A percentile compares a stretch with the other conserved stretches of the same genome.
phyloP scores from a whole-genome alignment of 2,797 vertebrate species.

The Remorina albescens region DNA sequence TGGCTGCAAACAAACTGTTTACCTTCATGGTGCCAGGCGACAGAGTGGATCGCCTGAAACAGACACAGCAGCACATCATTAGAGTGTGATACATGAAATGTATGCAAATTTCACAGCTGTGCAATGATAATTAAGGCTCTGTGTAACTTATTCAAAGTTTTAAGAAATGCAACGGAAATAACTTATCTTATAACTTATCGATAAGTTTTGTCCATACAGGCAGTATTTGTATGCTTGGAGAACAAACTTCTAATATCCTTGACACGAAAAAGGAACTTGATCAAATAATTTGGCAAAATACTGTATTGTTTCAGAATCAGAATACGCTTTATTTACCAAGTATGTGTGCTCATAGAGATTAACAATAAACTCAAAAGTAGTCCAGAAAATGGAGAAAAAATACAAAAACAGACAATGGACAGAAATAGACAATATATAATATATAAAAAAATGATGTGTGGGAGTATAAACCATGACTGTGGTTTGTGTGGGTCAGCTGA shows the following conservation, averaged over 20 bases:
- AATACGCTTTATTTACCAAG: too few relatives aligned
- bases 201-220: too few relatives aligned
- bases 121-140: background rate
- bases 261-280: background rate
- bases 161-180: too few relatives aligned
- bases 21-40: slow-evolving; percentile 99
- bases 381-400: too few relatives aligned
- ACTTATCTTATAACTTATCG: too few relatives aligned
- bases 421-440: too few relatives aligned
- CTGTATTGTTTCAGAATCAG: background rate
- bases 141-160: background rate
- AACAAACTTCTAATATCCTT: background rate
- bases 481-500: too few relatives aligned
- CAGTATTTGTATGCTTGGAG: background rate
- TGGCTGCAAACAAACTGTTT: slow-evolving; percentile 99
- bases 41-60: slow-evolving; percentile 95
- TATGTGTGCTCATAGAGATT: too few relatives aligned
- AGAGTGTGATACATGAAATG: background rate
- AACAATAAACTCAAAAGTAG: too few relatives aligned
- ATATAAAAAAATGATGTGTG: too few relatives aligned
- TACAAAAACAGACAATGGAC: too few relatives aligned
- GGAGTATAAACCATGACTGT: too few relatives aligned
- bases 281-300: background rate
- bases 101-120: slow-evolving; percentile 8
- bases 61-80: slow-evolving; percentile 24